Base-by-base conservation (phyloP, 2,888 invertebrate genomes). In the Drosophila antonietae region DNA sequence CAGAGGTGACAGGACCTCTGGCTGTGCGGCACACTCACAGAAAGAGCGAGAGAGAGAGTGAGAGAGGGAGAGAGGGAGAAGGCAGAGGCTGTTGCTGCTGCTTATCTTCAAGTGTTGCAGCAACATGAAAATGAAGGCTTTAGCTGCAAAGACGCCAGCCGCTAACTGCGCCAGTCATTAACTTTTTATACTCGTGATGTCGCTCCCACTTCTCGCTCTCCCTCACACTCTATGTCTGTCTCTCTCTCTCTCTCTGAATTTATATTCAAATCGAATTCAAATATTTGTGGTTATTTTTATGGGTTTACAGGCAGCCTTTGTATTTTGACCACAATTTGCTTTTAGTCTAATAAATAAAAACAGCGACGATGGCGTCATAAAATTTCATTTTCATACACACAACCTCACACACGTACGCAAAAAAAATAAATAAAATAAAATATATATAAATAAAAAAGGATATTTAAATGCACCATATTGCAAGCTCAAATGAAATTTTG, bases 401-500 rank as follows among this genome's bases (percentile, higher is more conserved):
- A n/a, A n/a, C n/a, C n/a, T n/a, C 39, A 39, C 8, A 15, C 0
- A 39, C 15, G 14, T 28, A 14, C 6, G 14, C 37, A 37, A 6
- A 47, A 41, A 15, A 2, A 15, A 15, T n/a, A 57, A 58, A 74
- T 47, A 37, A 74, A 47, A 52, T 33, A 46, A 47, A 67, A 51
- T 35, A 37, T 35, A 46, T 78, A 73, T 33, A 47, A 43, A 58
- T 56, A 53, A 74, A 68, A 79, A 69, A 69, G 52, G 4, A 68
- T 68, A 86, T 81, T 80, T 74, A 83, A 88, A 88, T 80, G 80
- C 82, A 61, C 75, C 89, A 88, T 88, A 81, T 88, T 83, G 89
- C 80, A 72, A 80, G 75, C 80, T 77, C 69, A 83, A 86, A 86
- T 86, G 89, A 86, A 86, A 88, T 86, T 86, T 88, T 86, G 89